These are phyloP conservation scores for Matsumurasca onukii DNA, from an alignment of 1,140 invertebrate species.

Conservation along the genomic window DNA sequence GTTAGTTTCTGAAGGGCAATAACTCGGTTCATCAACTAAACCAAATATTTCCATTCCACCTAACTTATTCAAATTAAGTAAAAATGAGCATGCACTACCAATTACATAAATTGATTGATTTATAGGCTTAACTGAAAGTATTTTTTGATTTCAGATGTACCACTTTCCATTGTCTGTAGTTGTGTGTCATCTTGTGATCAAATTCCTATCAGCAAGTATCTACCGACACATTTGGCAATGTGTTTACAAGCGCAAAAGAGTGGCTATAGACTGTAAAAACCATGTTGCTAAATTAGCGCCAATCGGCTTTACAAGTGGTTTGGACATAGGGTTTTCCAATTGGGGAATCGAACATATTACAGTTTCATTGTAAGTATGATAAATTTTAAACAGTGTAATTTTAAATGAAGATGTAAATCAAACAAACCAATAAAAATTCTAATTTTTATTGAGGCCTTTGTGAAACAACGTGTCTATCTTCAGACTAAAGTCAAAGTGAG, in stretches of 20 bases:
- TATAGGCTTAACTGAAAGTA: slow-evolving; percentile 27
- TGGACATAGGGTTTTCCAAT: slow-evolving; percentile 97
- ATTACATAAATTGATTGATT: neutral
- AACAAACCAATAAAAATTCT: too few species aligned
- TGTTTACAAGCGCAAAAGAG: slow-evolving; percentile 59
- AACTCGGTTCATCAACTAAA: neutral
- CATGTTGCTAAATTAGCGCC: slow-evolving; percentile 66
- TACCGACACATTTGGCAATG: slow-evolving; percentile 63
- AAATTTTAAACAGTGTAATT: too few species aligned
- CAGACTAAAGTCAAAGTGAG: too few species aligned
- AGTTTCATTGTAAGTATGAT: slow-evolving; percentile 78
- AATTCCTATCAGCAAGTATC: slow-evolving; percentile 72
- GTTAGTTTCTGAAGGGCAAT: neutral
- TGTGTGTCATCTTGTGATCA: slow-evolving; percentile 78
- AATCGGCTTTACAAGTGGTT: slow-evolving; percentile 85
- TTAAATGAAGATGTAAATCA: too few species aligned
- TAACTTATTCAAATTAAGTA: neutral
- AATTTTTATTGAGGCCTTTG: too few species aligned
- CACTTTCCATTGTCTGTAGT: slow-evolving; percentile 83
- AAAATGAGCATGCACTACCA: neutral
- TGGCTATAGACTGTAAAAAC: slow-evolving; percentile 66
- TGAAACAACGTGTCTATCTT: too few species aligned
- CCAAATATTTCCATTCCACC: neutral
- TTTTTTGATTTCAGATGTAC: slow-evolving; percentile 63
- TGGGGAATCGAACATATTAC: slow-evolving; percentile 94